Base-by-base conservation (phyloP, 2,888 invertebrate genomes). In the Oscheius myriophilus region DNA sequence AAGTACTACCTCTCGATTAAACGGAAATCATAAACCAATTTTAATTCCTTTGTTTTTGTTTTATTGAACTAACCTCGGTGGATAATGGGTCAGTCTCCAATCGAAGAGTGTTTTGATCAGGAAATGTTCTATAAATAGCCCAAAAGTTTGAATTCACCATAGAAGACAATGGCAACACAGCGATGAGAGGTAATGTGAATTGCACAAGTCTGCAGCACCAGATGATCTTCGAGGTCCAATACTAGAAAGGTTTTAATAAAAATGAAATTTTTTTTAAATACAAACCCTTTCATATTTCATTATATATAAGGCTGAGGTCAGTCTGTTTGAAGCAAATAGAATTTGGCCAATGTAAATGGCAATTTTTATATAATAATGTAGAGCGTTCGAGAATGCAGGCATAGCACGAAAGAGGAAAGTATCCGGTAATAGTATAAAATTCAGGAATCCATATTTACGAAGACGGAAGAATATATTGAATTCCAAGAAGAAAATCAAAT, bases 331-430 rank as follows among this genome's bases (percentile, higher is more conserved):
- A 9, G 65, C 65, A 46, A 65, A 65, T 6, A 65, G 12, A 11
- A 65, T 45, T 43, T 65, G 65, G 16, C 65, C 65, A 16, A 65
- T n/a, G 33, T 65, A 65, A 45, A 65, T 51, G 2, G 26, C 55
- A 12, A 65, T 7, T 46, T 65, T 65, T 41, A 65, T 65, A 23
- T 65, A 65, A 46, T 65, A 65, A 41, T 65, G 65, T 18, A 65
- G 55, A 1, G 65, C n/a, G 33, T 65, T 65, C 4, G 55, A 42
- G 42, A 49, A 23, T 11, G 57, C 33, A n/a, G 65, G 65, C 9
- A 65, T 21, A 21, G n/a, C 18, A 12, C 43, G 42, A 46, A 54
- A 65, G 12, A 41, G 21, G 4, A n/a, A 21, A 14, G 46, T 26
- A 11, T 53, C 65, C 1, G 54, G 41, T 9, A 16, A 21, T 6